Evolutionary conservation across 2,797 vertebrate genomes (phyloP), one percentile per base, ranked within the genome.

Genomic region (Chromobotia macracanthus): DNA sequence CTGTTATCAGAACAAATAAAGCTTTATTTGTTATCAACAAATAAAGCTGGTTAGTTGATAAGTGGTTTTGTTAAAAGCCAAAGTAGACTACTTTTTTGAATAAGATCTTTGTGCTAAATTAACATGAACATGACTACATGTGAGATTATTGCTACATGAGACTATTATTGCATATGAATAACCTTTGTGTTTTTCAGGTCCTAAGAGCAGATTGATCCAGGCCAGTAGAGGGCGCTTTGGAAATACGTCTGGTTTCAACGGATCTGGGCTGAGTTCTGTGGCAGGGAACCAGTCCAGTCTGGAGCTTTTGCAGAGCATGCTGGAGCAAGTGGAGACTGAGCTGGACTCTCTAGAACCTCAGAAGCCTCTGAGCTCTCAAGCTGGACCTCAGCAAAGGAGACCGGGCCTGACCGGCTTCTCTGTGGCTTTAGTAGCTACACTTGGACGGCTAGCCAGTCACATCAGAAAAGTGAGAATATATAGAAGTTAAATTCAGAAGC

Each of bases 361-460:
- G 74, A 82, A 81, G 21, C 67, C 88, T 70, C 80, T 82, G 41
- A 58, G 23, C 19, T 55, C 87, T 87, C 53, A 83, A 41, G 87
- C 28, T 92, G 85, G 61, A 72, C 50, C 60, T 3, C 75, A 87
- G 5, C 83, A 84, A 61, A 44, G 84, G 18, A 75, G 84, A 11
- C 94, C 91, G 46, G 91, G 96, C 0, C 90, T 98, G 10, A 92
- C 95, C 0, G 95, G 96, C 21, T 99, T 99, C 83, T 97, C 96
- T 0, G 86, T 95, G 5, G 94, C 95, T 0, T 88, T 99, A 82
- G 94, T 98, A 69, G 93, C 93, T 0, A 90, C 90, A 3, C 87
- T 99, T 3, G 94, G 93, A 66, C 94, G 95, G n/a, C 85, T 99
- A 51, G 94, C 96, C 60, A 89, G 91, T 23, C 93, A 94, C 66